Conservation (phyloP, 2,113 vertebrate genomes). For the Nyctibius bracteatus region DNA sequence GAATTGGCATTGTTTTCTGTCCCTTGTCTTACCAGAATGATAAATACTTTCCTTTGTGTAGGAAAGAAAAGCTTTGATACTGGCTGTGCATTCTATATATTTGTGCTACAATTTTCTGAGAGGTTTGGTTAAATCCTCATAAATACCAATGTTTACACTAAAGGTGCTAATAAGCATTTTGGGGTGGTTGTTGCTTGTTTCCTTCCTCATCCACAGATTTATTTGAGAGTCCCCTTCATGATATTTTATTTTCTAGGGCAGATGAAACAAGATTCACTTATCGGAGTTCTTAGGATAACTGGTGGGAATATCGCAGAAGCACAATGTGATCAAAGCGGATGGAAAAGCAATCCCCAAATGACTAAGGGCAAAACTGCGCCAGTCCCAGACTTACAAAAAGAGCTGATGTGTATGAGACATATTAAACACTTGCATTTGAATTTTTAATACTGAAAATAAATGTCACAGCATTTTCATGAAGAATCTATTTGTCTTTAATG, state of each 20-base stretch:
- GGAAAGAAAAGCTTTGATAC: conserved; percentile 1
- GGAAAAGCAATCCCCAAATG: conserved; percentile 35
- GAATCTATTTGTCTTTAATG: neutral
- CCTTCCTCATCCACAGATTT: neutral
- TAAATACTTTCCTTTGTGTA: conserved; percentile 44
- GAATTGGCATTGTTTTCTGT: conserved; percentile 51
- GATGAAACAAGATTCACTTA: conserved; percentile 9
- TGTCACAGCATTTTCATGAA: conserved; percentile 30
- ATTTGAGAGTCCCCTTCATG: neutral
- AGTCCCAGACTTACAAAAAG: conserved; percentile 1
- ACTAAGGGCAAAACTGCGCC: conserved; percentile 9
- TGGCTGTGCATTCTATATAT: neutral
- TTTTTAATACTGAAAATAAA: conserved; percentile 42
- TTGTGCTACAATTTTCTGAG: neutral
- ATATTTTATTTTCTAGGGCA: neutral
- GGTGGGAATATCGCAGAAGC: conserved; percentile 44
- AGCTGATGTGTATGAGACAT: neutral
- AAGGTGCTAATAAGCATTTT: neutral
- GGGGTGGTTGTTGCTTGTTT: neutral
- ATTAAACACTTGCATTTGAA: conserved; percentile 36
- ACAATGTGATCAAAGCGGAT: conserved; percentile 37
- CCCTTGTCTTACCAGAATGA: conserved; percentile 37
- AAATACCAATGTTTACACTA: neutral
- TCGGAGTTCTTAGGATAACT: neutral
- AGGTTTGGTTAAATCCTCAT: neutral